Evolutionary conservation across 2,113 vertebrate species (phyloP).

Genomic region (Spilogale gracilis): DNA sequence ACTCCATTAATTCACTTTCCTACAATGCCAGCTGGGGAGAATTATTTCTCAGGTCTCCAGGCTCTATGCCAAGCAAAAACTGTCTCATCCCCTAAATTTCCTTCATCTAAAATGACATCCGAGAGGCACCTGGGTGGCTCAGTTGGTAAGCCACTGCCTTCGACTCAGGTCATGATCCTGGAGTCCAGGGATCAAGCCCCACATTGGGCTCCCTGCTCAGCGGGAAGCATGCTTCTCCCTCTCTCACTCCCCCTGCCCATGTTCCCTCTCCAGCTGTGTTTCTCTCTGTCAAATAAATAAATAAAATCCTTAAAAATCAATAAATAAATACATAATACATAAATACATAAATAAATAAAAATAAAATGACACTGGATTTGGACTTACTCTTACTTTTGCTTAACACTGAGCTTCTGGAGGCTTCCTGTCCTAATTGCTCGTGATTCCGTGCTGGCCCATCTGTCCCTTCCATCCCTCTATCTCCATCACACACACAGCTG

Average conservation of each 20-base stretch:
- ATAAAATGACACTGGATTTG: not conserved
- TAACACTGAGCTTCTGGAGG: not conserved
- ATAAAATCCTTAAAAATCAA: too few species aligned
- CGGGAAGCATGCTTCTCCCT: too few species aligned
- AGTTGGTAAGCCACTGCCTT: too few species aligned
- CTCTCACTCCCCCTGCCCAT: too few species aligned
- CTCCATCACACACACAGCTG: not conserved
- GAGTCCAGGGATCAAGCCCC: too few species aligned
- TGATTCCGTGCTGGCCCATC: not conserved
- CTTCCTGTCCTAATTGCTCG: not conserved
- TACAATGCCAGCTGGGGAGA: not conserved
- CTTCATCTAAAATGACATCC: not conserved
- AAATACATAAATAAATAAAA: too few species aligned
- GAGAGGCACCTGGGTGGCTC: too few species aligned
- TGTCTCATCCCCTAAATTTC: not conserved
- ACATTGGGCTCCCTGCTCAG: too few species aligned
- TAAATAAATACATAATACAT: too few species aligned
- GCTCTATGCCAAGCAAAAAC: not conserved
- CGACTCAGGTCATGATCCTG: too few species aligned
- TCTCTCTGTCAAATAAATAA: too few species aligned
- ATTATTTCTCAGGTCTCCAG: not conserved
- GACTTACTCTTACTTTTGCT: not conserved
- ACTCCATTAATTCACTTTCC: not conserved
- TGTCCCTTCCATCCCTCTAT: not conserved
- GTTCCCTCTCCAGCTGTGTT: too few species aligned